These are phyloP conservation scores for Hydrozoanthus gracilis DNA, from an alignment of 92 coral and sea anemone species.

Conservation along the genomic window DNA sequence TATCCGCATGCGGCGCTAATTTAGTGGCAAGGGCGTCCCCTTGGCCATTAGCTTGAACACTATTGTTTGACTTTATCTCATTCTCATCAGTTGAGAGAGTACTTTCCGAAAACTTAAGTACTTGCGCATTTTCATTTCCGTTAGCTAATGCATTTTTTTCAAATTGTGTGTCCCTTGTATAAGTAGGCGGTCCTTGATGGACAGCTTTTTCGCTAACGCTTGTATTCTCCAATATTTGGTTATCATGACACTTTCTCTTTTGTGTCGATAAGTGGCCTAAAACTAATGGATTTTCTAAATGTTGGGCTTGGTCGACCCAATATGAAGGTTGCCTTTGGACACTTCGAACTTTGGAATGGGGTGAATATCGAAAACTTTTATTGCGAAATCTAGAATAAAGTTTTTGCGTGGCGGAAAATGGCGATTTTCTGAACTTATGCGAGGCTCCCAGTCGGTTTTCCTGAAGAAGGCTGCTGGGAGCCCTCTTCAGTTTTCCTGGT, in stretches of 20 bases:
- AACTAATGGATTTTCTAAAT: neutral
- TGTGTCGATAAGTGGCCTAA: neutral
- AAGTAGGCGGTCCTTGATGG: neutral
- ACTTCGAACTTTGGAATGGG: neutral
- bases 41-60: neutral
- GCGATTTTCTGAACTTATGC: neutral
- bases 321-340: neutral
- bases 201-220: neutral
- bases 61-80: neutral
- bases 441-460: conserved; percentile 17
- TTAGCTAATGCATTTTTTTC: neutral
- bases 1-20: neutral
- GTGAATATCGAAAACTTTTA: neutral
- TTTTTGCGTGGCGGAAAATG: neutral
- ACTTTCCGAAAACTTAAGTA: neutral
- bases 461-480: neutral
- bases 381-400: neutral
- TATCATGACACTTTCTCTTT: neutral
- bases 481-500: neutral
- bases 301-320: neutral
- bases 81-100: neutral
- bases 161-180: neutral
- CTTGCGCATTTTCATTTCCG: neutral
- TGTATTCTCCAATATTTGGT: neutral
- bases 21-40: conserved; percentile 1